Conservation (phyloP, 2,113 vertebrate genomes). For the Varanus salvator region DNA sequence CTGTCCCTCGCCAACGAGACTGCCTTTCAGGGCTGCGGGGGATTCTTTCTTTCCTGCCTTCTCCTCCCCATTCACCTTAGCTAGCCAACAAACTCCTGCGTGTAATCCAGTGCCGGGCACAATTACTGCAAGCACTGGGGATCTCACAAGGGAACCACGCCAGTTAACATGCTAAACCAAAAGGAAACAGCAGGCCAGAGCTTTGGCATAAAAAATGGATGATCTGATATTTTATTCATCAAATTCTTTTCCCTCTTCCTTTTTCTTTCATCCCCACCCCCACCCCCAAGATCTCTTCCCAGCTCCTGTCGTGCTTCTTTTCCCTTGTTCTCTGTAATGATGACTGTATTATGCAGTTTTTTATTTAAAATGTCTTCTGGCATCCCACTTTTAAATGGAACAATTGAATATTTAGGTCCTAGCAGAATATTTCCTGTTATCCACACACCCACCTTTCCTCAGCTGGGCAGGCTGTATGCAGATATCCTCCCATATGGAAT, state of each 20-base stretch:
- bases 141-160: neutral
- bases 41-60: neutral
- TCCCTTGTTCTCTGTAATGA: slow-evolving; percentile 15
- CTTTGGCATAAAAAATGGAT: slow-evolving; percentile 46
- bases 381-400: slow-evolving; percentile 39
- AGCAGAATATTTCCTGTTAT: slow-evolving; percentile 13
- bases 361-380: slow-evolving; percentile 37
- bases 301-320: slow-evolving; percentile 40
- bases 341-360: slow-evolving; percentile 15
- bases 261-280: neutral
- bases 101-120: slow-evolving; percentile 30
- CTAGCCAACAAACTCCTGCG: slow-evolving; percentile 32
- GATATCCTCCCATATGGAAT: slow-evolving; percentile 5
- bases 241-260: slow-evolving; percentile 19
- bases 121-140: slow-evolving; percentile 8
- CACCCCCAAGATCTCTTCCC: slow-evolving; percentile 26
- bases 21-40: neutral
- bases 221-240: slow-evolving; percentile 65
- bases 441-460: slow-evolving; percentile 18
- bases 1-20: neutral
- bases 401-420: slow-evolving; percentile 38
- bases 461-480: neutral
- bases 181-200: slow-evolving; percentile 37
- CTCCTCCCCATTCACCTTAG: slow-evolving; percentile 3
- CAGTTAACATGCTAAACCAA: slow-evolving; percentile 36